Evolutionary conservation across 2,113 vertebrate genomes (phyloP).

Genomic region (Mugil cephalus): DNA sequence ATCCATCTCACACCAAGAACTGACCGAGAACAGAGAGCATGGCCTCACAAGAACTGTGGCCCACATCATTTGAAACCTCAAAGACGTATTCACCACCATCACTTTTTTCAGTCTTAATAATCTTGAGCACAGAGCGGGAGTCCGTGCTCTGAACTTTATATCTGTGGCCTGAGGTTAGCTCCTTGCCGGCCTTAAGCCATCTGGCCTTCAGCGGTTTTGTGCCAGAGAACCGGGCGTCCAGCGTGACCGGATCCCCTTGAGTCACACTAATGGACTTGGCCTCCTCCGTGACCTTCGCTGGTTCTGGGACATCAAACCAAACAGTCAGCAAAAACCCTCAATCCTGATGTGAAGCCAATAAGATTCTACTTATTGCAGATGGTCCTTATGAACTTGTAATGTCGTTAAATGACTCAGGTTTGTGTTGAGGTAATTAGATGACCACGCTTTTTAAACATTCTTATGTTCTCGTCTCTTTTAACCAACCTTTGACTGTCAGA

Average conservation of each 20-base stretch:
- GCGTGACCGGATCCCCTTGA: slow-evolving; percentile 93
- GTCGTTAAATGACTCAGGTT: background rate
- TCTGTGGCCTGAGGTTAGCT: slow-evolving; percentile 88
- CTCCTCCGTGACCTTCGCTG: slow-evolving; percentile 93
- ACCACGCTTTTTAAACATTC: background rate
- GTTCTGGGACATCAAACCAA: slow-evolving; percentile 87
- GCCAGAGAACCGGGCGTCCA: slow-evolving; percentile 95
- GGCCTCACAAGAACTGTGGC: slow-evolving; percentile 91
- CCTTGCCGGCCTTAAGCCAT: slow-evolving; percentile 92
- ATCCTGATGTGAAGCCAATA: background rate
- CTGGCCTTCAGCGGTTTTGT: slow-evolving; percentile 91
- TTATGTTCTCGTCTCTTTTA: background rate
- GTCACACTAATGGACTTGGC: slow-evolving; percentile 96
- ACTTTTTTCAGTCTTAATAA: slow-evolving; percentile 90
- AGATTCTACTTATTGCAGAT: background rate
- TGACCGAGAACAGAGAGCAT: slow-evolving; percentile 91
- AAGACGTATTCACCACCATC: slow-evolving; percentile 94
- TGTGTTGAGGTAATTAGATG: background rate
- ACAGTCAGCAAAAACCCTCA: slow-evolving; percentile 32
- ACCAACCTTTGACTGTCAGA: slow-evolving; percentile 96
- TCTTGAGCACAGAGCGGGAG: slow-evolving; percentile 91
- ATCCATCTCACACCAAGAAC: slow-evolving; percentile 68
- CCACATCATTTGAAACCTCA: slow-evolving; percentile 94
- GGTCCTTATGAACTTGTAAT: background rate
- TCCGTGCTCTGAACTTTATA: slow-evolving; percentile 93